Evolutionary conservation across 2,113 vertebrate genomes (phyloP).

Genomic region (Hyperopisus bebe): DNA sequence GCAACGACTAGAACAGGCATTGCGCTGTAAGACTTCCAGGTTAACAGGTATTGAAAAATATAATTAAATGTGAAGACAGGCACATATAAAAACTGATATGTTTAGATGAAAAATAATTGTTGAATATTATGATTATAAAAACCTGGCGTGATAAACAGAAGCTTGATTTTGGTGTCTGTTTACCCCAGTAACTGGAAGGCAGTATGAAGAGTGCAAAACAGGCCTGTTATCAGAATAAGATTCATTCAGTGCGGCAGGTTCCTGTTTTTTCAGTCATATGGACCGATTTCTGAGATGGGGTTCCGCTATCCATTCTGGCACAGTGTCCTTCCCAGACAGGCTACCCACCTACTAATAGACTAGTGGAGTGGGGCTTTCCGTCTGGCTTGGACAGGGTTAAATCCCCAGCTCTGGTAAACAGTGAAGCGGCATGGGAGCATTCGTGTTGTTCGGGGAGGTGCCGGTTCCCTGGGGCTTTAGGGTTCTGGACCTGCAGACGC

Average conservation of each 20-base stretch:
- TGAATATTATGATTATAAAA: background rate
- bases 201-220: background rate
- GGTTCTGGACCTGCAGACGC: slow-evolving; percentile 16
- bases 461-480: slow-evolving; percentile 52
- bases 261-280: slow-evolving; percentile 9
- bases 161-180: background rate
- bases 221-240: background rate
- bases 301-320: slow-evolving; percentile 36
- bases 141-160: background rate
- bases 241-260: background rate
- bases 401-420: slow-evolving; percentile 44
- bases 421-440: slow-evolving; percentile 52
- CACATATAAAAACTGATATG: slow-evolving; percentile 6
- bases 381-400: slow-evolving; percentile 31
- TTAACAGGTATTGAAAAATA: background rate
- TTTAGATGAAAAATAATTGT: background rate
- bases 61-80: background rate
- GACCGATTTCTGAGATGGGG: slow-evolving; percentile 22
- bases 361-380: slow-evolving; percentile 16
- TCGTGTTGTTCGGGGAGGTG: slow-evolving; percentile 52
- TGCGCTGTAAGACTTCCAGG: background rate
- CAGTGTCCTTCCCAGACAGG: slow-evolving; percentile 21
- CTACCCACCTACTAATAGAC: slow-evolving; percentile 1
- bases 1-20: background rate
- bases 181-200: background rate